Evolutionary conservation across 2,797 vertebrate species (phyloP).

Genomic region (Lithobates pipiens): DNA sequence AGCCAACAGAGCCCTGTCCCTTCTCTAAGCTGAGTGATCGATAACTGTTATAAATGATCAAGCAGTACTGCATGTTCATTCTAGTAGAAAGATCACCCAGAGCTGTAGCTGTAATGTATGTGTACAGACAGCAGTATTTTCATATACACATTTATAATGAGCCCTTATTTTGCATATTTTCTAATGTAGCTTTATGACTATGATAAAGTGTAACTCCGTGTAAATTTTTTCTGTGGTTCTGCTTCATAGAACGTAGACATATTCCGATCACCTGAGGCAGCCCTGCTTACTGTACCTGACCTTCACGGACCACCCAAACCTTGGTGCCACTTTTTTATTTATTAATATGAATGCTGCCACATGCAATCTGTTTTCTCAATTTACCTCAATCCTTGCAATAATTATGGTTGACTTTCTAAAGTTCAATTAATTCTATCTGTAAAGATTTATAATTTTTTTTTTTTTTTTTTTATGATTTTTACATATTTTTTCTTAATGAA

Average conservation of each 20-base stretch:
- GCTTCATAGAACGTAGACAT: conserved; percentile 82
- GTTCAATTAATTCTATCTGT: too few species aligned
- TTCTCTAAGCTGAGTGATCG: too few species aligned
- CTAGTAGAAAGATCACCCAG: too few species aligned
- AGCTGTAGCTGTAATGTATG: too few species aligned
- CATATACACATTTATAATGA: too few species aligned
- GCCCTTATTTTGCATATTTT: too few species aligned
- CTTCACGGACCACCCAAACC: conserved; percentile 75
- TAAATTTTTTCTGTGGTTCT: conserved; percentile 61
- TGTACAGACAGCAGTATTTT: too few species aligned
- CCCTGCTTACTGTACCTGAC: conserved; percentile 81
- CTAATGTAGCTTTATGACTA: background rate
- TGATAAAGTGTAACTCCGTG: background rate
- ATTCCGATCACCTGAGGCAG: conserved; percentile 78
- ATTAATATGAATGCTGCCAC: background rate
- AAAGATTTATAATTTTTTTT: background rate
- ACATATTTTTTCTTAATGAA: too few species aligned
- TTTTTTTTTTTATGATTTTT: too few species aligned
- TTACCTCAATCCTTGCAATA: conserved; percentile 58
- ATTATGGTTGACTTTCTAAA: background rate
- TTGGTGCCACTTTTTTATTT: conserved; percentile 54
- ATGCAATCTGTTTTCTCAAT: conserved; percentile 62
- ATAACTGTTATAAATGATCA: too few species aligned
- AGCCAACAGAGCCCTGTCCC: too few species aligned
- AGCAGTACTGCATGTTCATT: too few species aligned